Evolutionary conservation across 2,797 vertebrate genomes (phyloP).

Genomic region (Melanotaenia nigrans): DNA sequence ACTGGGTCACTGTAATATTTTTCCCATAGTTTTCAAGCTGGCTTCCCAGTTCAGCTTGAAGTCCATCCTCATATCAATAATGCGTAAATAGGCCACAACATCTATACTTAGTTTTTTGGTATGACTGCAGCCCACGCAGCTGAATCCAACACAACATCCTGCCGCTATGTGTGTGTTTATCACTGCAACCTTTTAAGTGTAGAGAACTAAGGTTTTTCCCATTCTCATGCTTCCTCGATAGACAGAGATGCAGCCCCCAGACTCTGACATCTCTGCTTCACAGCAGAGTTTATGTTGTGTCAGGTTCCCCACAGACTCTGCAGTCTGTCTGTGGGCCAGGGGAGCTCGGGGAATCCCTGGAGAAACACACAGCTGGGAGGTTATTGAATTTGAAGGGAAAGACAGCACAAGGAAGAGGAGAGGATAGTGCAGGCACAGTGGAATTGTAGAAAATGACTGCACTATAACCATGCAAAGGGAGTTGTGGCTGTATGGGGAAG

Average conservation of each 20-base stretch:
- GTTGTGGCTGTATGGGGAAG: conserved; percentile 9
- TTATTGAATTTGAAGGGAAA: conserved; percentile 77
- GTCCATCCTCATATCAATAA: conserved; percentile 44
- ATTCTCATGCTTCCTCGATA: conserved; percentile 55
- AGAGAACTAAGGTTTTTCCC: conserved; percentile 36
- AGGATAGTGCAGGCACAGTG: conserved; percentile 36
- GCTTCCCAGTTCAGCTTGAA: conserved; percentile 25
- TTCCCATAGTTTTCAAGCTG: conserved; percentile 31
- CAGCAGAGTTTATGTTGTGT: conserved; percentile 75
- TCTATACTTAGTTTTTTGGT: conserved; percentile 35
- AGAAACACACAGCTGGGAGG: conserved; percentile 77
- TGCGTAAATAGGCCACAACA: conserved; percentile 48
- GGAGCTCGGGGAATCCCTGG: conserved; percentile 76
- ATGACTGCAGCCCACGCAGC: conserved; percentile 38
- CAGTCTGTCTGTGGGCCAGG: conserved; percentile 75
- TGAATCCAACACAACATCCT: conserved; percentile 16
- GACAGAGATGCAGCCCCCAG: conserved; percentile 57
- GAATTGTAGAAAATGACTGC: conserved; percentile 52
- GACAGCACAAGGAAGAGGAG: conserved; percentile 48
- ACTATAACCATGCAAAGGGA: conserved; percentile 22
- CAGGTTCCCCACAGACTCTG: conserved; percentile 75
- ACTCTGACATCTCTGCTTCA: conserved; percentile 72
- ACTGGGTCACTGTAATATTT: conserved; percentile 55
- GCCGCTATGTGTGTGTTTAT: conserved; percentile 22
- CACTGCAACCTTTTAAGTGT: conserved; percentile 43